Conservation (phyloP, 2,888 invertebrate genomes). For the Anodontia alba region DNA sequence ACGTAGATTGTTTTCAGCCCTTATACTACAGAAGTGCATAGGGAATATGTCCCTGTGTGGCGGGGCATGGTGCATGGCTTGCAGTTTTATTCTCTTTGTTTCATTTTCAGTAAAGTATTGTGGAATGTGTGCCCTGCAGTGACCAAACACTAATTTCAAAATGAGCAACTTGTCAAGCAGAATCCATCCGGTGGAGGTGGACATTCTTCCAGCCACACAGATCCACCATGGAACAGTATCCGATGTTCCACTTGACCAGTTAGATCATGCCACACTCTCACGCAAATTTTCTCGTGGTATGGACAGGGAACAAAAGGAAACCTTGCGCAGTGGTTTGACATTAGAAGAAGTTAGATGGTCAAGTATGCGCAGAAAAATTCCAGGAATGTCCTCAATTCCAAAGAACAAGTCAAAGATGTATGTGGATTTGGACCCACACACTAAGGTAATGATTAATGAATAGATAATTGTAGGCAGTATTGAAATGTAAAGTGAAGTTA, state of each 20-base stretch:
- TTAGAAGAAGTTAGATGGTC: constrained; percentile 19
- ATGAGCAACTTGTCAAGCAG: constrained; percentile 3
- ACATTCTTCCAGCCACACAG: not conserved
- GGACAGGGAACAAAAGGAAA: constrained; percentile 1
- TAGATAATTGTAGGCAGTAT: too few species aligned
- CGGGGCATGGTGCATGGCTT: too few species aligned
- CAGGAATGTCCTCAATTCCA: constrained; percentile 14
- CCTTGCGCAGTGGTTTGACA: constrained; percentile 9
- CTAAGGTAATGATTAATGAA: constrained; percentile 11
- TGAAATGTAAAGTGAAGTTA: too few species aligned
- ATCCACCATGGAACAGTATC: not conserved
- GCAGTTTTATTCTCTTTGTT: too few species aligned
- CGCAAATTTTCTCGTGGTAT: constrained; percentile 5
- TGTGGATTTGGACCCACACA: constrained; percentile 21
- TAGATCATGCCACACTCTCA: constrained; percentile 17
- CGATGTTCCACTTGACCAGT: constrained; percentile 17
- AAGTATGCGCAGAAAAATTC: constrained; percentile 17
- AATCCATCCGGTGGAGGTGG: constrained; percentile 15
- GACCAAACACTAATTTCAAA: too few species aligned
- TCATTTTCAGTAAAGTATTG: too few species aligned
- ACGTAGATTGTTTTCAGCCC: too few species aligned
- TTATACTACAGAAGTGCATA: too few species aligned
- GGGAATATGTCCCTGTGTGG: too few species aligned
- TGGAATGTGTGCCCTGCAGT: too few species aligned
- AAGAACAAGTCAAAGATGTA: constrained; percentile 21